Base-by-base conservation (phyloP, 2,113 vertebrate species). In the Microcebus griseorufus region DNA sequence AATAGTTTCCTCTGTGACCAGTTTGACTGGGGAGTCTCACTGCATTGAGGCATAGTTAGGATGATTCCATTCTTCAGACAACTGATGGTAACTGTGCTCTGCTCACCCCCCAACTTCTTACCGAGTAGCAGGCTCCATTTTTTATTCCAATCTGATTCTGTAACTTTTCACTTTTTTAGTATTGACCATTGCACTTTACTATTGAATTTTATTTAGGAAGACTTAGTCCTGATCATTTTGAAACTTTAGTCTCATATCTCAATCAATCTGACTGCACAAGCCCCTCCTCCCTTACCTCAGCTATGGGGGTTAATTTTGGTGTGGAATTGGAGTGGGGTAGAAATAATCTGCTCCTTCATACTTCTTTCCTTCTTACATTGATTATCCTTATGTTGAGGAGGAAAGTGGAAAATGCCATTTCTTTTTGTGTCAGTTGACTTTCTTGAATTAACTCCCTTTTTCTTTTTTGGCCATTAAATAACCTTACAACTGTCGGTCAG, bases 401-500 rank as follows among this genome's bases (percentile, higher is more conserved):
- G 0, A 8, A 10, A 16, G 27, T 11, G 4, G 53, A 23, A 39
- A 70, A 79, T 53, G 13, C 4, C 0, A 0, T 65, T 78, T 45
- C n/a, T 29, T 55, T 48, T 81, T 60, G 82, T 17, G 37, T 65
- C 27, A 78, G 14, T 17, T 78, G 62, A 58, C 7, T 22, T 34
- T 45, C 42, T 34, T 93, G 51, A 10, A 39, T 45, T 37, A 37
- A 76, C 25, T 83, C 17, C 37, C 11, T 51, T 86, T 88, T 37
- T 78, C 25, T 58, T 58, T 72, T 27, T 65, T 42, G 18, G 22
- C 79, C 55, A 37, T 73, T 73, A 39, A 48, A 45, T 37, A 95
- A 73, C 32, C 23, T 88, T 67, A 14, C 2, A 32, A 13, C 3
- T 70, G 53, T 55, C 25, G 3, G 4, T 37, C 27, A 60, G 42